These are phyloP conservation scores for Pangasianodon gigas DNA, from an alignment of 2,113 vertebrate species.

Conservation along the genomic window DNA sequence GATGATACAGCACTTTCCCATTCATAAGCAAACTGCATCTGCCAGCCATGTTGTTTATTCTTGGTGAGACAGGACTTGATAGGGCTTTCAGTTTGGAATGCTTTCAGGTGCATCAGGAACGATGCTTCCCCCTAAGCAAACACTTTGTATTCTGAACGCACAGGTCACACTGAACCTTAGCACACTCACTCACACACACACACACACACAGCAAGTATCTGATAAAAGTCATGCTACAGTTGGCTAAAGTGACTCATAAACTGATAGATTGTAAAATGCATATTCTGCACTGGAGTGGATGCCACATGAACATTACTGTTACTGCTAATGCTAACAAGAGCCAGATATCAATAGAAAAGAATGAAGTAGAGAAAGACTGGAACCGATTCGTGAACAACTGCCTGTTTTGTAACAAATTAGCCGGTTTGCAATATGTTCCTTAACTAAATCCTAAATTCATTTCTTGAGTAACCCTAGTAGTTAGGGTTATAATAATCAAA, in stretches of 20 bases:
- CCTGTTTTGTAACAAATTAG: background rate
- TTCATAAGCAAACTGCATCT: slow-evolving; percentile 47
- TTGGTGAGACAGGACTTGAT: slow-evolving; percentile 47
- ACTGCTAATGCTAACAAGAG: background rate
- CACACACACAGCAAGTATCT: background rate
- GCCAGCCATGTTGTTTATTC: slow-evolving; percentile 57
- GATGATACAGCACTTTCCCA: slow-evolving; percentile 41
- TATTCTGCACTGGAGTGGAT: background rate
- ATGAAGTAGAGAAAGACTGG: background rate
- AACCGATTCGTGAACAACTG: background rate
- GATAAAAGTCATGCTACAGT: background rate
- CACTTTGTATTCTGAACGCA: slow-evolving; percentile 48
- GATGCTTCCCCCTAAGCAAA: slow-evolving; percentile 55
- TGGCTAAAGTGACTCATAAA: background rate
- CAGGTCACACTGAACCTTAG: background rate
- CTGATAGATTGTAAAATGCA: background rate
- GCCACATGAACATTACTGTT: background rate
- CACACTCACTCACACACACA: slow-evolving; percentile 44
- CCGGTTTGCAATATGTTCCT: background rate
- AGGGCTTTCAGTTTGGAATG: slow-evolving; percentile 51
- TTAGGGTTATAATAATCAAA: background rate
- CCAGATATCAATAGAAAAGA: background rate
- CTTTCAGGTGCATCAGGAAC: slow-evolving; percentile 42
- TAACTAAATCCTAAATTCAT: background rate
- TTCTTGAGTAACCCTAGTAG: background rate